phyloP scores from a whole-genome alignment of 2,797 vertebrate genomes.

The Ptychadena robeensis region DNA sequence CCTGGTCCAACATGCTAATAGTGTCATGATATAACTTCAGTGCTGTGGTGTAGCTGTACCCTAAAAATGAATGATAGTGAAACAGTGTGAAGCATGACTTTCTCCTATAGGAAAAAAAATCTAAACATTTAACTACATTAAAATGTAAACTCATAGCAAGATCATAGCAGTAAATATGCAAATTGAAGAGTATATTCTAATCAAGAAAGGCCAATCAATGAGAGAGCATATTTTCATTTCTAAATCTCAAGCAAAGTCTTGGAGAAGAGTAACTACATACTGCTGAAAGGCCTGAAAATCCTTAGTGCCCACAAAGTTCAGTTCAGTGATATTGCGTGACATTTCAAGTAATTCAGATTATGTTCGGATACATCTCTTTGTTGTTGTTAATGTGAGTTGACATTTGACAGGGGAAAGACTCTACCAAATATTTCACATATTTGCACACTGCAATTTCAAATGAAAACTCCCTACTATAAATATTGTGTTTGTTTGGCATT shows the following conservation, averaged over 20 bases:
- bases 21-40: no score
- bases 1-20: no score
- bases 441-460: conserved; percentile 39
- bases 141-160: background rate
- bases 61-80: no score
- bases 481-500: background rate
- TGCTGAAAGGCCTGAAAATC: conserved; percentile 38
- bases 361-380: conserved; percentile 48
- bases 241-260: conserved; percentile 3
- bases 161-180: no score
- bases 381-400: conserved; percentile 57
- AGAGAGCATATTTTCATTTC: background rate
- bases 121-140: no score
- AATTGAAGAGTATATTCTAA: background rate
- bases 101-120: background rate
- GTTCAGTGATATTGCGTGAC: conserved; percentile 54
- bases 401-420: conserved; percentile 56
- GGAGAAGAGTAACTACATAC: conserved; percentile 25
- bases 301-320: conserved; percentile 49
- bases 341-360: conserved; percentile 57
- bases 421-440: conserved; percentile 54
- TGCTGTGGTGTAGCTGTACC: no score
- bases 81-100: background rate
- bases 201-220: background rate
- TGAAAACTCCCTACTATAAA: conserved; percentile 5